Base-by-base conservation (phyloP, 2,113 vertebrate genomes). In the Hemicordylus capensis region DNA sequence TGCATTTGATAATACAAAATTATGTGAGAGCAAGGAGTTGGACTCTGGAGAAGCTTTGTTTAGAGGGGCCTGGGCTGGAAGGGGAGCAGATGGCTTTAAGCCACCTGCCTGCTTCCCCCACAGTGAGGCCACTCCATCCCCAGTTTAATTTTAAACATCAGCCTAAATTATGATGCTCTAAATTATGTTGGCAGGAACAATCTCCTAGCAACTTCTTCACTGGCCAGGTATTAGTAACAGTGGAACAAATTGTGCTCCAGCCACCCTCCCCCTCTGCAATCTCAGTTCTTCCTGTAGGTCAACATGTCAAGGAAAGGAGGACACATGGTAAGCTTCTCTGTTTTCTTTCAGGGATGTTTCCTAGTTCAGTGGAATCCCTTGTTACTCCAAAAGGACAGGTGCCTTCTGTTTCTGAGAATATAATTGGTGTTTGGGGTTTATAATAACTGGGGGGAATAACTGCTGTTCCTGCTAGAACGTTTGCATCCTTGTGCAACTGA, bases 81-180 rank as follows among this genome's bases (percentile, higher is more conserved):
- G 54, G 37, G 56, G 56, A 83, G 58, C 31, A 26, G 58, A 75
- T 75, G 70, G 44, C 59, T 75, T 5, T 75, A 75, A 75, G n/a
- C 72, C 72, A 83, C 58, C 81, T 75, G 72, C 42, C 59, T 48
- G 58, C 44, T 64, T 48, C 81, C 37, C 58, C 70, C 42, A n/a
- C 48, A 28, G 70, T 46, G 58, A 83, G 31, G 37, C 72, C 20
- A 51, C 28, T 83, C 51, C 46, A 64, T 39, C 9, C 22, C 44
- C 44, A 83, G 81, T 83, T 83, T 83, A 83, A 83, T 83, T 75
- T 75, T 64, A 83, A 83, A 76, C 58, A 83, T 39, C 58, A 83
- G 69, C n/a, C 42, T 75, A 83, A 74, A 83, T 83, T 75, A 83
- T 76, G 56, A 83, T 64, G 81, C 72, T 75, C n/a, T 75, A 75